These are phyloP conservation scores for Sus cebifrons DNA, from an alignment of 2,797 vertebrate species.

Conservation along the genomic window DNA sequence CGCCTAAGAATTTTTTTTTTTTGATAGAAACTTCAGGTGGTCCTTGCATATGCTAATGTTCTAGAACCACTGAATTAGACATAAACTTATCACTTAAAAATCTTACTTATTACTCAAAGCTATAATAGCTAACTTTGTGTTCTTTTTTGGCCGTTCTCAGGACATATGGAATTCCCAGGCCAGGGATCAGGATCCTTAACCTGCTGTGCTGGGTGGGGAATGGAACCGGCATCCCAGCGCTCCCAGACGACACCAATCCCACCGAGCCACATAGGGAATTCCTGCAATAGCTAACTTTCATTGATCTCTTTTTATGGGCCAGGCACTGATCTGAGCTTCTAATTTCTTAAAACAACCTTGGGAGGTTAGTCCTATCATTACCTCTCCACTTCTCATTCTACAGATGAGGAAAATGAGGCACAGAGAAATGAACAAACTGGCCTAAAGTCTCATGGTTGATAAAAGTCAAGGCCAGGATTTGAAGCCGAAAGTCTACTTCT, in stretches of 20 bases:
- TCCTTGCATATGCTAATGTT: neutral
- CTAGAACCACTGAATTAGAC: neutral
- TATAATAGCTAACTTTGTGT: neutral
- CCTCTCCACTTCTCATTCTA: neutral
- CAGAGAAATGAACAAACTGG: neutral
- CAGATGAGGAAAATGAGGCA: slow-evolving; percentile 16
- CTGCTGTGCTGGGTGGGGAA: too few species aligned
- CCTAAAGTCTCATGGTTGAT: neutral
- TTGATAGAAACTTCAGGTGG: neutral
- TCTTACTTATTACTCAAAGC: neutral
- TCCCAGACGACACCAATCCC: too few species aligned
- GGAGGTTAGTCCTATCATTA: neutral
- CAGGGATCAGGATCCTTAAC: too few species aligned
- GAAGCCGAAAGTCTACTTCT: neutral
- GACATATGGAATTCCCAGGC: too few species aligned
- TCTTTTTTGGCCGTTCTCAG: too few species aligned
- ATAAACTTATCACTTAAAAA: neutral
- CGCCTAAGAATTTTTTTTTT: neutral
- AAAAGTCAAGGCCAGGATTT: neutral
- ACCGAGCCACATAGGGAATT: too few species aligned
- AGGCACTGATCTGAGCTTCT: neutral
- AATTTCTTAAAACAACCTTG: neutral
- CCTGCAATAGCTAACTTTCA: neutral
- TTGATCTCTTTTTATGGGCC: neutral
- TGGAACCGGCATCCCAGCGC: too few species aligned